Evolutionary conservation across 2,797 vertebrate genomes (phyloP).

Genomic region (Champsocephalus esox): DNA sequence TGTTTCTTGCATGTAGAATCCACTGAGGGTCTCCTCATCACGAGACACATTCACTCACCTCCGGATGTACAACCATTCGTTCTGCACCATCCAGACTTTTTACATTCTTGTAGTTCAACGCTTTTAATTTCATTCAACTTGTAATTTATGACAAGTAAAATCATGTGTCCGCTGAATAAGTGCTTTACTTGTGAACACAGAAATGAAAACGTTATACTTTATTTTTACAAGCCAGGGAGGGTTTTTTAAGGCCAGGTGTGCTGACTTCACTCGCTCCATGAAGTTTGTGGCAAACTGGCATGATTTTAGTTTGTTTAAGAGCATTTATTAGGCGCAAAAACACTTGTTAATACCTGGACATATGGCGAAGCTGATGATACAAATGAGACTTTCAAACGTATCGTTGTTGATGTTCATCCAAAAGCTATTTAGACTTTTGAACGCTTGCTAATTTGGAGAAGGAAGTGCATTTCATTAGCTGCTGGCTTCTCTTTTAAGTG

Average conservation of each 20-base stretch:
- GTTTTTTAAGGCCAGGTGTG: conserved; percentile 46
- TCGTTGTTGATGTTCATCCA: background rate
- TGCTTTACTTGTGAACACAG: conserved; percentile 31
- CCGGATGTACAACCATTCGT: conserved; percentile 3
- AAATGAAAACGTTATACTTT: conserved; percentile 31
- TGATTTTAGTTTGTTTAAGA: conserved; percentile 34
- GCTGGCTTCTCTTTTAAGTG: conserved; percentile 43
- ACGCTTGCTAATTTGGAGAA: background rate
- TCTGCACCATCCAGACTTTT: conserved; percentile 39
- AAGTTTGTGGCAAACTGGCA: conserved; percentile 34
- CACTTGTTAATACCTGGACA: conserved; percentile 3
- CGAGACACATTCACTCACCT: conserved; percentile 33
- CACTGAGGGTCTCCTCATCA: conserved; percentile 22
- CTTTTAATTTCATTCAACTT: conserved; percentile 46
- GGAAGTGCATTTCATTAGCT: conserved; percentile 19
- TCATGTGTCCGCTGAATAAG: conserved; percentile 38
- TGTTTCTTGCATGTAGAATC: conserved; percentile 56
- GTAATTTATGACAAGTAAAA: conserved; percentile 44
- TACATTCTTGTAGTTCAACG: conserved; percentile 27
- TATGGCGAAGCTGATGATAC: conserved; percentile 3
- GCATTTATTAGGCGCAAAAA: conserved; percentile 16
- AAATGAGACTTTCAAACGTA: background rate
- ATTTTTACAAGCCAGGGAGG: conserved; percentile 40
- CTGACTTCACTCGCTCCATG: conserved; percentile 46
- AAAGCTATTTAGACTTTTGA: conserved; percentile 11